Evolutionary conservation across 1,140 invertebrate genomes (phyloP).

Genomic region (Diabrotica undecimpunctata): DNA sequence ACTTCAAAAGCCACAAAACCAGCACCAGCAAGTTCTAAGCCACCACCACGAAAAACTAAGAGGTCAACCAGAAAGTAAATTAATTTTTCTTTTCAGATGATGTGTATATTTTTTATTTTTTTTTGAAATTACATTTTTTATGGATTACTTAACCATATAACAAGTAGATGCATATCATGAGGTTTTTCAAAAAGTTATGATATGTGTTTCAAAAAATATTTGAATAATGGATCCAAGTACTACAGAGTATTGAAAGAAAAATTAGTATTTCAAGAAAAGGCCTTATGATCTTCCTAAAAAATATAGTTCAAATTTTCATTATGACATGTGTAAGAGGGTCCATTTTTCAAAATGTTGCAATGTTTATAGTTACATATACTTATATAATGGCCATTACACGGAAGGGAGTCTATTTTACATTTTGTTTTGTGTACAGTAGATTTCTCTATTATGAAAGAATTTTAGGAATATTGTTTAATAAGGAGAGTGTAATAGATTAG

Average conservation of each 20-base stretch:
- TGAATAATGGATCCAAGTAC: neutral
- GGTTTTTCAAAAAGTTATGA: slow-evolving; percentile 8
- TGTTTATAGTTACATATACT: slow-evolving; percentile 11
- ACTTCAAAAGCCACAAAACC: slow-evolving; percentile 11
- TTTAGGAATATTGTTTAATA: too few species aligned
- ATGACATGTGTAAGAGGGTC: neutral
- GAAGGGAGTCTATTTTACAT: neutral
- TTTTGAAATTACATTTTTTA: slow-evolving; percentile 4
- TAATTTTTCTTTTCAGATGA: slow-evolving; percentile 1
- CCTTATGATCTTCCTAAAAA: neutral
- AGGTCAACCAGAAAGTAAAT: slow-evolving; percentile 18
- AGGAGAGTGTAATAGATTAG: too few species aligned
- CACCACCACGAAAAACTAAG: slow-evolving; percentile 7
- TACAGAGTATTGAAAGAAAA: slow-evolving; percentile 4
- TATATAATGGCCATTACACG: slow-evolving; percentile 9
- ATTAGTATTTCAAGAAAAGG: slow-evolving; percentile 1
- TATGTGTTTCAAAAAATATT: slow-evolving; percentile 1
- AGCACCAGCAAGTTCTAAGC: slow-evolving; percentile 8
- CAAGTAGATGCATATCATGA: slow-evolving; percentile 7
- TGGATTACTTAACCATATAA: neutral
- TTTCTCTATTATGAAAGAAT: neutral
- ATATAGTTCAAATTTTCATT: slow-evolving; percentile 1
- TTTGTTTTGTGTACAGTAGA: neutral
- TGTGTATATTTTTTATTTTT: slow-evolving; percentile 22
- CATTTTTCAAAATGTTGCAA: slow-evolving; percentile 5